Evolutionary conservation across 2,888 invertebrate genomes (phyloP).

Genomic region (Andrena dorsata): DNA sequence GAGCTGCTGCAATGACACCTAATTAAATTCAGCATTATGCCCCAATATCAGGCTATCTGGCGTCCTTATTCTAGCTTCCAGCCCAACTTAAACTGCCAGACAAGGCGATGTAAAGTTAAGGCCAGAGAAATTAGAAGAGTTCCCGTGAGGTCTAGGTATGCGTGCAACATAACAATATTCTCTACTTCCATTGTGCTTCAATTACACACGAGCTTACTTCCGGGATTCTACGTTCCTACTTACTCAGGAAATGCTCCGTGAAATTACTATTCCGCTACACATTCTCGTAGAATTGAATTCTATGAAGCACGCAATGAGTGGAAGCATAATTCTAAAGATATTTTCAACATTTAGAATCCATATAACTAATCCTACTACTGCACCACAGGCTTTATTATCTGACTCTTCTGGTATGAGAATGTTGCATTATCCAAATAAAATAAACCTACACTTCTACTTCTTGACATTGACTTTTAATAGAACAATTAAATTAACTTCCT

Average conservation of each 20-base stretch:
- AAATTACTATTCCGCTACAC: slow-evolving; percentile 41
- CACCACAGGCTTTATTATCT: too few species aligned
- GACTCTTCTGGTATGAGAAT: too few species aligned
- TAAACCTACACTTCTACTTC: too few species aligned
- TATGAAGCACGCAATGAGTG: slow-evolving; percentile 11
- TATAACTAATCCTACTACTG: too few species aligned
- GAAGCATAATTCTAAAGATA: slow-evolving; percentile 5
- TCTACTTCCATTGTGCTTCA: slow-evolving; percentile 49
- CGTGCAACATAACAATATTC: slow-evolving; percentile 48
- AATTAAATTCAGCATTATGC: slow-evolving; percentile 70
- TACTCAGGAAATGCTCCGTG: slow-evolving; percentile 32
- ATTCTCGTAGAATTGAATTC: slow-evolving; percentile 22
- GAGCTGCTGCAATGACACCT: slow-evolving; percentile 61
- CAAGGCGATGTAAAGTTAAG: slow-evolving; percentile 49
- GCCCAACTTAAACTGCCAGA: slow-evolving; percentile 39
- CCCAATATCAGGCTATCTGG: slow-evolving; percentile 62
- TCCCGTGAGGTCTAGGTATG: slow-evolving; percentile 34
- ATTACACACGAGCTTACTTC: slow-evolving; percentile 47
- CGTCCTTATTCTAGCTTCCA: slow-evolving; percentile 25
- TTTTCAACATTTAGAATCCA: neutral
- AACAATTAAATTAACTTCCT: too few species aligned
- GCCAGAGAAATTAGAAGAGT: slow-evolving; percentile 42
- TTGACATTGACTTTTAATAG: too few species aligned
- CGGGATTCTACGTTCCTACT: slow-evolving; percentile 39
- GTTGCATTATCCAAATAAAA: too few species aligned